Evolutionary conservation across 2,797 vertebrate genomes (phyloP).

Genomic region (Chaenodraco wilsoni): DNA sequence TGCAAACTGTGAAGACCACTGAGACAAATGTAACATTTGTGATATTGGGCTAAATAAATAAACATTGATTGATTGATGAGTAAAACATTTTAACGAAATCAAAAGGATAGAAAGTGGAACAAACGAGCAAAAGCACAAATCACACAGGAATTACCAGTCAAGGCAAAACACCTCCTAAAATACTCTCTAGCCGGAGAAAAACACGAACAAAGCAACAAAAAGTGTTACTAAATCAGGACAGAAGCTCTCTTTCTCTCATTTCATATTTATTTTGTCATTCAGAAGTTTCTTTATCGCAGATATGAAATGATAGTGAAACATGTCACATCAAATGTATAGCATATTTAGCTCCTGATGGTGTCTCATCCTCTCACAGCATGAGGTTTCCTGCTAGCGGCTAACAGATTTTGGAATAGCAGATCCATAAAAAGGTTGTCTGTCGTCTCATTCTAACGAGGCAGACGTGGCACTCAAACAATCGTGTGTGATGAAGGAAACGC

Average conservation of each 20-base stretch:
- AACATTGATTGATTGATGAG: too few relatives aligned
- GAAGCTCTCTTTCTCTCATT: neutral
- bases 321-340: constrained; percentile 30
- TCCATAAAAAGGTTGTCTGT: constrained; percentile 63
- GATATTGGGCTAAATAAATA: too few relatives aligned
- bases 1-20: too few relatives aligned
- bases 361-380: constrained; percentile 36
- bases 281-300: constrained; percentile 14
- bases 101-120: constrained; percentile 6
- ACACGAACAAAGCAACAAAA: neutral
- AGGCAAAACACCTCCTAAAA: constrained; percentile 17
- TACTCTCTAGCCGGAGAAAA: constrained; percentile 17
- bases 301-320: constrained; percentile 5
- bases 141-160: constrained; percentile 10
- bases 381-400: constrained; percentile 28
- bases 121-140: constrained; percentile 23
- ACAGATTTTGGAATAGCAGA: constrained; percentile 36
- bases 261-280: neutral
- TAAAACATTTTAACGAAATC: neutral
- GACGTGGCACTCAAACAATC: constrained; percentile 50
- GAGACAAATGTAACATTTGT: too few relatives aligned
- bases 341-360: constrained; percentile 38
- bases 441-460: constrained; percentile 57
- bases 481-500: constrained; percentile 30
- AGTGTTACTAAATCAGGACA: neutral